phyloP scores from a whole-genome alignment of 2,888 invertebrate genomes.

The Oxycera nigricornis region DNA sequence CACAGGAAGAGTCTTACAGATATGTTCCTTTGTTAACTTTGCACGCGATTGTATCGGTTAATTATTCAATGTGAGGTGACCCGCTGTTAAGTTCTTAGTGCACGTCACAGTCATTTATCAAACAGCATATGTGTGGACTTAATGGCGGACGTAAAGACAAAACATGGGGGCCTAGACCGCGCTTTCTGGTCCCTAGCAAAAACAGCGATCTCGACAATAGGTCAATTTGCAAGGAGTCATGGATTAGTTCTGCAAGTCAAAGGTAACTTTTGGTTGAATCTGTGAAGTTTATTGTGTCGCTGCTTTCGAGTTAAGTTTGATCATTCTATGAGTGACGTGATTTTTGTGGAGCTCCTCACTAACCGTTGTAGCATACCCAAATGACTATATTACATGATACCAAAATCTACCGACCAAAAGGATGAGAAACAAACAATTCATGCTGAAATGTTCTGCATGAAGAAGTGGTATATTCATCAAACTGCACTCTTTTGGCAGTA shows the following conservation, averaged over 20 bases:
- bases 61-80: background rate
- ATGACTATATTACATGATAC: background rate
- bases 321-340: too few relatives aligned
- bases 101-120: background rate
- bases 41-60: background rate
- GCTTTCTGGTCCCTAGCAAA: background rate
- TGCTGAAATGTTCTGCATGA: too few relatives aligned
- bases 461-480: too few relatives aligned
- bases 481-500: too few relatives aligned
- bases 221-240: background rate
- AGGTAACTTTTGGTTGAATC: too few relatives aligned
- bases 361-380: too few relatives aligned
- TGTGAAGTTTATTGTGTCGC: too few relatives aligned
- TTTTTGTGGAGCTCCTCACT: too few relatives aligned
- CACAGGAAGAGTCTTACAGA: background rate
- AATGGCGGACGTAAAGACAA: background rate
- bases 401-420: background rate
- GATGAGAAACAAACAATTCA: background rate
- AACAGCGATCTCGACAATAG: background rate
- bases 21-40: background rate
- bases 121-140: background rate
- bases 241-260: background rate
- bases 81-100: background rate
- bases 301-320: too few relatives aligned
- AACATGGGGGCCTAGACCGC: background rate